A percentile compares a stretch with the other conserved stretches of the same genome.
Conservation (phyloP, 2,888 invertebrate genomes). For the Didymodactylos carnosus region DNA sequence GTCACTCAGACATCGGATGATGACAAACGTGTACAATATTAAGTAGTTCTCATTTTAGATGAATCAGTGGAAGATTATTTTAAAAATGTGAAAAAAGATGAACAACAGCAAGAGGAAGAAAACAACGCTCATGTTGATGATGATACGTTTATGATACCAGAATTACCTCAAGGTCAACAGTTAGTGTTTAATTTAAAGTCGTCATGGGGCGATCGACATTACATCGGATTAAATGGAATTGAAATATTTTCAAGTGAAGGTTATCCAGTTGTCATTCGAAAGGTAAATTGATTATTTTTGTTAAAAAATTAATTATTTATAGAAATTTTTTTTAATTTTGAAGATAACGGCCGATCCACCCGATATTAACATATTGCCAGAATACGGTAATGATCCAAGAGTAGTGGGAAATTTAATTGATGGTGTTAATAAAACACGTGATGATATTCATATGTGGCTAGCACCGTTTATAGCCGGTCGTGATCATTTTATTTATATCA, state of each 20-base stretch:
- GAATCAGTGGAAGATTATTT: background rate
- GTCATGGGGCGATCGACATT: constrained; percentile 60
- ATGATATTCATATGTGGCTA: constrained; percentile 58
- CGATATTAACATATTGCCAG: background rate
- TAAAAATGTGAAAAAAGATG: background rate
- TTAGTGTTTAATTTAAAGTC: constrained; percentile 53
- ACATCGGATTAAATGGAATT: constrained; percentile 56
- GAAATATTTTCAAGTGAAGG: constrained; percentile 53
- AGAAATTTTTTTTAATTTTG: background rate
- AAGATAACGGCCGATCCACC: background rate
- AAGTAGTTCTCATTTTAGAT: background rate
- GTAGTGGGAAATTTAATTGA: background rate
- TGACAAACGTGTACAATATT: too few species aligned
- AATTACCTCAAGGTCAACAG: constrained; percentile 49
- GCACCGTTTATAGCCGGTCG: constrained; percentile 44
- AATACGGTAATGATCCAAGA: constrained; percentile 1
- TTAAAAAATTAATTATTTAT: background rate
- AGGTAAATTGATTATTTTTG: constrained; percentile 36
- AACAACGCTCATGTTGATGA: constrained; percentile 23
- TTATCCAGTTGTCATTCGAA: constrained; percentile 41
- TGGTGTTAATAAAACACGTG: constrained; percentile 37
- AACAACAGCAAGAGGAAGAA: background rate
- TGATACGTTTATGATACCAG: constrained; percentile 48
- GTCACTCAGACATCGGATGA: too few species aligned
- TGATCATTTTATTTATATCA: constrained; percentile 44